These are phyloP conservation scores for Danio jaintianensis DNA, from an alignment of 2,797 vertebrate species.

Conservation along the genomic window DNA sequence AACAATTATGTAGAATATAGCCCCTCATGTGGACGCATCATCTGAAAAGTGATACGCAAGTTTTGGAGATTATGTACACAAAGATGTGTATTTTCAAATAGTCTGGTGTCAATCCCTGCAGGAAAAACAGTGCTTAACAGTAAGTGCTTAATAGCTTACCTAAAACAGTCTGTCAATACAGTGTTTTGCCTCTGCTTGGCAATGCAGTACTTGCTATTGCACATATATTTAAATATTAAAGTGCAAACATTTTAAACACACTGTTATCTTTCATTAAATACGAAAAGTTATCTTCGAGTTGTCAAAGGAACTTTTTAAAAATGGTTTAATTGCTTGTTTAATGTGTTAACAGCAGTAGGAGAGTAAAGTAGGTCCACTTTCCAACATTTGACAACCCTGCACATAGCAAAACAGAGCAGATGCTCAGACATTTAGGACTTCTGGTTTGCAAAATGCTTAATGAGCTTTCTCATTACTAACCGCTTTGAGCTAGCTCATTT, in stretches of 20 bases:
- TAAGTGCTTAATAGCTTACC: too few relatives aligned
- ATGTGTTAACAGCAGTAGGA: conserved; percentile 16
- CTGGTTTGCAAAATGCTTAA: conserved; percentile 41
- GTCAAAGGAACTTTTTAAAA: neutral
- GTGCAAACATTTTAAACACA: neutral
- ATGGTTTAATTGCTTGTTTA: conserved; percentile 21
- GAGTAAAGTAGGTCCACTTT: conserved; percentile 4
- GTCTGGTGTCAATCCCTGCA: too few relatives aligned
- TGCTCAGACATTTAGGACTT: conserved; percentile 36
- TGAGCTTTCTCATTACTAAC: conserved; percentile 49
- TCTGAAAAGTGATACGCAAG: too few relatives aligned
- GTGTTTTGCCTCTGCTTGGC: too few relatives aligned
- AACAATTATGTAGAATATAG: too few relatives aligned
- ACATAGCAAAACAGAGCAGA: conserved; percentile 46
- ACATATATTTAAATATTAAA: neutral
- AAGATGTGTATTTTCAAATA: too few relatives aligned
- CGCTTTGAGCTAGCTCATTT: conserved; percentile 48
- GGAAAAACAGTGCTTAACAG: too few relatives aligned
- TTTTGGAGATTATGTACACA: too few relatives aligned
- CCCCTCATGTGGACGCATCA: too few relatives aligned
- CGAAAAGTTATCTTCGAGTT: neutral
- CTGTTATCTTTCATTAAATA: neutral
- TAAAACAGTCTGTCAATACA: too few relatives aligned
- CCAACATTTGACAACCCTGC: conserved; percentile 28
- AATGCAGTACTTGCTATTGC: neutral